These are phyloP conservation scores for Cataglyphis livida DNA, from an alignment of 2,888 invertebrate genomes.

Conservation along the genomic window DNA sequence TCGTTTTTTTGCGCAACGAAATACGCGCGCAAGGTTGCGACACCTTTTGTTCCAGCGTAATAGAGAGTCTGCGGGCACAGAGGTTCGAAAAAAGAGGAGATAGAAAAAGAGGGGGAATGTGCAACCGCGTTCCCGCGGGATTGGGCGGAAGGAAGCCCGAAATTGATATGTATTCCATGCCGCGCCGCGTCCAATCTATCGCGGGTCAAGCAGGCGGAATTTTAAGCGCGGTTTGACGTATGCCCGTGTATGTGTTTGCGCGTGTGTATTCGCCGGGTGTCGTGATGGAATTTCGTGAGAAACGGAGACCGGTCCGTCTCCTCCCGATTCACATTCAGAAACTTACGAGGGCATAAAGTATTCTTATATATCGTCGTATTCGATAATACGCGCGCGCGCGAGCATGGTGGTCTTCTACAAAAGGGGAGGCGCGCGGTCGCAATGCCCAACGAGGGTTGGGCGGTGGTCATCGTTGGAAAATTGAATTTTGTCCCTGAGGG, in stretches of 20 bases:
- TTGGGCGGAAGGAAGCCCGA: constrained; percentile 68
- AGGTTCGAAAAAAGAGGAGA: constrained; percentile 18
- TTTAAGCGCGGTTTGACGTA: constrained; percentile 81
- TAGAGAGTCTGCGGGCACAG: neutral
- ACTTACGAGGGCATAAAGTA: constrained; percentile 84
- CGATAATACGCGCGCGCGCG: constrained; percentile 4
- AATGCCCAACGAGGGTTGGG: constrained; percentile 73
- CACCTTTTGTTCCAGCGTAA: neutral
- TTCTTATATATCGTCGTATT: constrained; percentile 70
- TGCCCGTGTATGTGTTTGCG: constrained; percentile 18
- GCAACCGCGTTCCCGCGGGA: constrained; percentile 71
- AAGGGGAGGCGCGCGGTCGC: constrained; percentile 61
- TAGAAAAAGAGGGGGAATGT: constrained; percentile 60
- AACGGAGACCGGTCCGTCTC: constrained; percentile 32
- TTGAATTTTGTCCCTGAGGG: constrained; percentile 85
- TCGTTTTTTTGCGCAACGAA: constrained; percentile 2
- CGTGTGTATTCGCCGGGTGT: constrained; percentile 9
- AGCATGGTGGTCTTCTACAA: neutral
- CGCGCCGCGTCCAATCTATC: constrained; percentile 84
- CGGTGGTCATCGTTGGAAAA: constrained; percentile 85
- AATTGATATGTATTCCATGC: constrained; percentile 85
- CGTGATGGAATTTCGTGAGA: constrained; percentile 37
- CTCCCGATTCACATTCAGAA: constrained; percentile 73
- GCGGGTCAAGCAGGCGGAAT: constrained; percentile 85
- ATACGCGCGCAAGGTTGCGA: constrained; percentile 25